Conservation (phyloP, 2,797 vertebrate genomes). For the Otolemur crassicaudatus region DNA sequence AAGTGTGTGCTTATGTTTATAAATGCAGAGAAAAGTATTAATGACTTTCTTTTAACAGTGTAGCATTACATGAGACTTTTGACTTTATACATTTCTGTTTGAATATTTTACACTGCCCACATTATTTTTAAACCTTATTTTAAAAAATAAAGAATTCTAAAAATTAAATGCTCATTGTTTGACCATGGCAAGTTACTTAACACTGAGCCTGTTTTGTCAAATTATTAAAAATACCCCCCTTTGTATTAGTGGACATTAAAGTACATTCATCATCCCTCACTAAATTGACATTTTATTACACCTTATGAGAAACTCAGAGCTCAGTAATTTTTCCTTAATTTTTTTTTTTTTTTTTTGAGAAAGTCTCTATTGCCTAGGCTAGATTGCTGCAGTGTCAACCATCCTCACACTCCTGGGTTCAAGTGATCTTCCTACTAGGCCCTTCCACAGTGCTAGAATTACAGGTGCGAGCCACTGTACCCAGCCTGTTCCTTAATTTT, state of each 20-base stretch:
- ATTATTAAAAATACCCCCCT: constrained; percentile 28
- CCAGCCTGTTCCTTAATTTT: not conserved
- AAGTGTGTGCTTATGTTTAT: constrained; percentile 38
- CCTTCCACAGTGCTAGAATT: no score
- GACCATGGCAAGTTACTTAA: constrained; percentile 61
- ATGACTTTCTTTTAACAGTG: constrained; percentile 49
- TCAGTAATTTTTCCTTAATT: constrained; percentile 2
- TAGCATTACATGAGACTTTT: constrained; percentile 53
- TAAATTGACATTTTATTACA: not conserved
- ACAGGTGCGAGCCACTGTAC: no score
- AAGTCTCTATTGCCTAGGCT: no score
- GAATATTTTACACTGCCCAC: constrained; percentile 55
- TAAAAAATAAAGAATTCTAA: constrained; percentile 66
- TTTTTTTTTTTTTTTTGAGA: not conserved
- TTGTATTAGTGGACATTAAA: constrained; percentile 33
- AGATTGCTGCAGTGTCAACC: no score
- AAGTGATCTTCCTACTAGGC: no score
- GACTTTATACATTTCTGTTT: constrained; percentile 57
- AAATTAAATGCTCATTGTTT: constrained; percentile 53
- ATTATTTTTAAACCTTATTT: constrained; percentile 48
- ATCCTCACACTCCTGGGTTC: no score
- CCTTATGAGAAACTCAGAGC: constrained; percentile 26
- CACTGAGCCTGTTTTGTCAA: constrained; percentile 52
- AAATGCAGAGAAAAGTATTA: constrained; percentile 53
- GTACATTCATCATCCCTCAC: not conserved